These are phyloP conservation scores for Montifringilla adamsi DNA, from an alignment of 2,113 vertebrate genomes.

Conservation along the genomic window DNA sequence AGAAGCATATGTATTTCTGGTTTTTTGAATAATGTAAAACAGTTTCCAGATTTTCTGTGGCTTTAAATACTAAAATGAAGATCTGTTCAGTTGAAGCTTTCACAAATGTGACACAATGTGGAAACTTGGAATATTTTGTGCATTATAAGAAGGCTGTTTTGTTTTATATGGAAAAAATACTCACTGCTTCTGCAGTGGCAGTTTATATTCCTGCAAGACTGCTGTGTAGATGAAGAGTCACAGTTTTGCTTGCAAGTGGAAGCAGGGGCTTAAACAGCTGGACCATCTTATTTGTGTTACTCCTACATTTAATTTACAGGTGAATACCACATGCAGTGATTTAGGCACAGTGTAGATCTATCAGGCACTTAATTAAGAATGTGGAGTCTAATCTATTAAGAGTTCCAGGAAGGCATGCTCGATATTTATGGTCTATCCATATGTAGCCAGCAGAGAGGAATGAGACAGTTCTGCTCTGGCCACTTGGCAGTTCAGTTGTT, in stretches of 20 bases:
- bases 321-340: background rate
- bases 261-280: background rate
- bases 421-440: background rate
- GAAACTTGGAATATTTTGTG: background rate
- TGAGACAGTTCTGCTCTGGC: background rate
- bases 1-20: background rate
- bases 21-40: background rate
- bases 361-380: background rate
- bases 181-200: background rate
- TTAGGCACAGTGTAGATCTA: background rate
- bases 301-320: background rate
- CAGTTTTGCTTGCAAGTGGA: background rate
- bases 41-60: background rate
- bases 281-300: background rate
- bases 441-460: background rate
- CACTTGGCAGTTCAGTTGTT: background rate
- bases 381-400: background rate
- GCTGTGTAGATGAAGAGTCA: background rate
- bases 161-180: background rate
- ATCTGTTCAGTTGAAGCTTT: background rate
- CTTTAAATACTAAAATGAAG: background rate
- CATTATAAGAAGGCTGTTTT: background rate
- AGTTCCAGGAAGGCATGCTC: background rate
- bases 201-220: background rate
- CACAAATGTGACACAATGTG: background rate